These are phyloP conservation scores for Lasiurus borealis DNA, from an alignment of 2,113 vertebrate species.

Conservation along the genomic window DNA sequence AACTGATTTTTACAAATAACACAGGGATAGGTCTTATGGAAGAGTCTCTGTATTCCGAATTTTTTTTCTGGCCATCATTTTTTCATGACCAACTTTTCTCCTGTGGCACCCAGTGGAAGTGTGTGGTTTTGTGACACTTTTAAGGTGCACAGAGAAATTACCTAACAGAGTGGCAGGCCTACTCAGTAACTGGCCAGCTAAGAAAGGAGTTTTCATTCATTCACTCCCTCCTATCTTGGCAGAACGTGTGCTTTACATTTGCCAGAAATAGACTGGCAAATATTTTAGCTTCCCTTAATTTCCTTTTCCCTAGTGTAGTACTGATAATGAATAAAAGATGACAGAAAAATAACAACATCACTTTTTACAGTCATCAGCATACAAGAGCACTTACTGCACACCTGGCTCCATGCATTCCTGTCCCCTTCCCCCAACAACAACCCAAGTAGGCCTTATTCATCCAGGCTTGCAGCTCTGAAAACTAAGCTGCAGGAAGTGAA, in stretches of 20 bases:
- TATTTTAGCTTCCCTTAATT: background rate
- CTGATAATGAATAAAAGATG: background rate
- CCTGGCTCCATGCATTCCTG: background rate
- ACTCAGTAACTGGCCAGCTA: background rate
- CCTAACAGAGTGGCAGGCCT: background rate
- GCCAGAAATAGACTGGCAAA: background rate
- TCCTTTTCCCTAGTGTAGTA: background rate
- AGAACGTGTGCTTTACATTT: background rate
- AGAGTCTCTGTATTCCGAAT: constrained; percentile 78
- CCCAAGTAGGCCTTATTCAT: background rate
- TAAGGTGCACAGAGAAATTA: background rate
- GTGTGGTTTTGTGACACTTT: background rate
- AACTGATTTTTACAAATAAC: background rate
- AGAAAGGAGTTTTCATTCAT: background rate
- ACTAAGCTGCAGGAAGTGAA: constrained; percentile 20
- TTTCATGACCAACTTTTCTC: constrained; percentile 64
- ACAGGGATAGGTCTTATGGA: constrained; percentile 71
- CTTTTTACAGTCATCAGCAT: too few relatives aligned
- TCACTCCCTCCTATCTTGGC: background rate
- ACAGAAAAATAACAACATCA: background rate
- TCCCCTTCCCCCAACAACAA: background rate
- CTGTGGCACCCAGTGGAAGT: background rate
- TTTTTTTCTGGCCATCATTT: constrained; percentile 74
- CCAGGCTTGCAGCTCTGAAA: background rate
- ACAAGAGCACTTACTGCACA: background rate